Evolutionary conservation across 2,888 invertebrate genomes (phyloP), one percentile per base, ranked within the genome.

Genomic region (Nemotelus nigrinus): DNA sequence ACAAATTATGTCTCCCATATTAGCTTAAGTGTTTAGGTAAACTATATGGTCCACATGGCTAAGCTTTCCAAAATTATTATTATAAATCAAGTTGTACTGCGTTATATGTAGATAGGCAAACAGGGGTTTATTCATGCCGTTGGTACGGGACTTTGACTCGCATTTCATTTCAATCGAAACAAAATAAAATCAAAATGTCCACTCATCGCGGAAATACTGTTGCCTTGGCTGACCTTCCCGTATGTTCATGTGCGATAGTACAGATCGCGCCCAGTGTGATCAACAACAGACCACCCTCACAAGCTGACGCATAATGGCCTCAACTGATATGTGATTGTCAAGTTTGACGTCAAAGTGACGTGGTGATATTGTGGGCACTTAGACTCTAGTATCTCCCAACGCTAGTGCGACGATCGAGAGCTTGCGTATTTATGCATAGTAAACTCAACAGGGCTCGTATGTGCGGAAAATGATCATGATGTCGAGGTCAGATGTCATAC

Each of bases 261-360:
- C 8, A 5, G 70, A 70, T 70, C 70, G 68, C 68, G 45, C 68
- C 53, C 25, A 57, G 57, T 8, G 41, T 8, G 8, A 53, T 47
- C 67, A n/a, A 47, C 67, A n/a, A 2, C 53, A 47, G 53, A 70
- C 70, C 70, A 70, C 70, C 70, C 70, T 70, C 70, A 70, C 70
- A 70, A 70, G 43, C 43, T 7, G 70, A 55, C 55, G 55, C 70
- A 55, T 70, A 50, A 72, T 72, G 47, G 60, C 44, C 58, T 48
- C 48, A 48, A 60, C 74, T 70, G 70, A 70, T 70, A 55, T 70
- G 53, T 70, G 74, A 74, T 74, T 74, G 74, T 74, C 74, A 74
- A 60, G 74, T 74, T 74, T 74, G 74, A 74, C 74, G 74, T 74
- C 74, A 74, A 74, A 47, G 50, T 63, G 60, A 48, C 60, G 63